phyloP scores from a whole-genome alignment of 2,797 vertebrate genomes.

The Squalus acanthias region DNA sequence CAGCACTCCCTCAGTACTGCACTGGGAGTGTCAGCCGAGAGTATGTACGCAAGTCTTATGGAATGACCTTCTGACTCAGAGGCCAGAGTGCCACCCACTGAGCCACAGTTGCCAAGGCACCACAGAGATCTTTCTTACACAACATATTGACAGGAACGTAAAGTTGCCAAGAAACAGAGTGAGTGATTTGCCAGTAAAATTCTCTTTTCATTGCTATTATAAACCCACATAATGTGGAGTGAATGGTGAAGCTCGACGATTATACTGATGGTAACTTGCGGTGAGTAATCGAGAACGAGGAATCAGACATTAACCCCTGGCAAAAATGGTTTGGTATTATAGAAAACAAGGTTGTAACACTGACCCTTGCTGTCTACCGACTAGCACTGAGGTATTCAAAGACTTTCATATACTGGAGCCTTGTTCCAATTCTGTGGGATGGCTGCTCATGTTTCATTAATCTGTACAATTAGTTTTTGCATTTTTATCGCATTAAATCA shows the following conservation, averaged over 20 bases:
- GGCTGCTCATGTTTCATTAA: neutral
- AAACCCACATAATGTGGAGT: neutral
- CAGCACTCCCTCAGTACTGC: neutral
- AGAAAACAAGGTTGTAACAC: neutral
- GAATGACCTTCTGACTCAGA: neutral
- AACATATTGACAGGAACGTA: neutral
- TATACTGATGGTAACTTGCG: neutral
- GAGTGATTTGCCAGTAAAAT: neutral
- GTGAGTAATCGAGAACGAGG: neutral
- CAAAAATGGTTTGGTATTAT: too few relatives aligned
- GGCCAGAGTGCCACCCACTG: neutral
- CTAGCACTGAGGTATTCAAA: neutral
- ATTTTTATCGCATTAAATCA: neutral
- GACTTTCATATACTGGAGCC: neutral
- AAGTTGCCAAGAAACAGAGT: neutral
- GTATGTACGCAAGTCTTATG: neutral
- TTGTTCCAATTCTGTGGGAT: neutral
- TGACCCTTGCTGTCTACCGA: neutral
- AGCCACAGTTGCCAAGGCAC: neutral
- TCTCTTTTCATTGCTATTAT: neutral
- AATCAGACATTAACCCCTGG: neutral
- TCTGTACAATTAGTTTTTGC: constrained; percentile 10
- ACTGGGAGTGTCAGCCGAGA: neutral
- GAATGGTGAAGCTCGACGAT: neutral
- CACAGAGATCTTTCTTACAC: neutral